phyloP scores from a whole-genome alignment of 2,797 vertebrate genomes.

The Pseudomugil gertrudae region DNA sequence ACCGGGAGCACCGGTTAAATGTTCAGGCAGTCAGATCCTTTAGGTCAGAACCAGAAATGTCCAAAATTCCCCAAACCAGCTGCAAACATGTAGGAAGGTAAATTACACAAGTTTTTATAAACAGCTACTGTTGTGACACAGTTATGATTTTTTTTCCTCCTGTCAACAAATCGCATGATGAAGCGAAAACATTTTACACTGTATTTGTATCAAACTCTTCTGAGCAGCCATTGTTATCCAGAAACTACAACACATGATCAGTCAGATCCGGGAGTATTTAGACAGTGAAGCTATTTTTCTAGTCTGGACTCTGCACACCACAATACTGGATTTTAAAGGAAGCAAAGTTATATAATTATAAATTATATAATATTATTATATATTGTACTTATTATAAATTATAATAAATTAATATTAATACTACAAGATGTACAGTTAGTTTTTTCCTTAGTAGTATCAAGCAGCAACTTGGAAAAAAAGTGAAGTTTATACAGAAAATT shows the following conservation, averaged over 20 bases:
- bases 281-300: background rate
- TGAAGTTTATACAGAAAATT: too few species aligned
- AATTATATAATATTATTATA: too few species aligned
- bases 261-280: background rate
- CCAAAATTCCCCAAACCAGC: background rate
- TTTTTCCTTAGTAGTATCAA: background rate
- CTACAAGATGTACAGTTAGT: background rate
- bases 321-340: background rate
- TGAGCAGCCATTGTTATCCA: background rate
- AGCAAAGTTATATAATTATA: too few species aligned
- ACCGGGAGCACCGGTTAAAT: background rate
- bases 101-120: constrained; percentile 1
- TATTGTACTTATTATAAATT: too few species aligned
- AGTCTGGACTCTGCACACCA: background rate
- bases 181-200: background rate
- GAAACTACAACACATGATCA: background rate
- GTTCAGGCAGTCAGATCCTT: background rate
- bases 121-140: background rate
- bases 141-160: background rate
- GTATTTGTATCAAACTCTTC: background rate
- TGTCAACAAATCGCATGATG: constrained; percentile 1
- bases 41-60: background rate
- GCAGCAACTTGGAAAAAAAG: too few species aligned
- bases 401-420: background rate
- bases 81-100: background rate